Percentiles rank a stretch among this genome's conserved stretches.
phyloP scores from a whole-genome alignment of 2,797 vertebrate species.

The Chloroceryle inda region DNA sequence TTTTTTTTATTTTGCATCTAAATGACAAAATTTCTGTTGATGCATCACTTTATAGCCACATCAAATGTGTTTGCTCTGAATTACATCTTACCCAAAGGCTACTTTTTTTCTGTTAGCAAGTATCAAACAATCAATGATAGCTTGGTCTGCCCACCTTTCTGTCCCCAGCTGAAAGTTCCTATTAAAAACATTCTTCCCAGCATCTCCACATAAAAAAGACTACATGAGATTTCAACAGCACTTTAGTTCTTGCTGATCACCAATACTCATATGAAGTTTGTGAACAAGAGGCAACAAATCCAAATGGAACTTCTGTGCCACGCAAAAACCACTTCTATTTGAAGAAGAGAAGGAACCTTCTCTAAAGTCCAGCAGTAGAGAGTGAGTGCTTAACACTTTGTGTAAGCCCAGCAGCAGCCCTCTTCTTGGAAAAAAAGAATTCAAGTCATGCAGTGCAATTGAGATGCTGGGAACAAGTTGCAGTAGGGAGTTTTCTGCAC shows the following conservation, averaged over 20 bases:
- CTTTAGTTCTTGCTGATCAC: not conserved
- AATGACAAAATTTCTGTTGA: conserved; percentile 13
- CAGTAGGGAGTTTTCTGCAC: not conserved
- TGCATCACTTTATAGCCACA: conserved; percentile 2
- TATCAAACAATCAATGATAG: not conserved
- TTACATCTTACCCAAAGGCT: not conserved
- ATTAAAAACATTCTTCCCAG: conserved; percentile 3
- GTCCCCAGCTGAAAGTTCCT: not conserved
- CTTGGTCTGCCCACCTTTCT: conserved; percentile 1
- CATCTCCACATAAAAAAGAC: not conserved
- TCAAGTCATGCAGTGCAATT: not conserved
- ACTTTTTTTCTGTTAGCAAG: not conserved
- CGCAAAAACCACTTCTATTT: not conserved
- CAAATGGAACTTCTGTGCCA: not conserved
- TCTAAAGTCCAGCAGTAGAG: not conserved
- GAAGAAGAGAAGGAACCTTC: not conserved
- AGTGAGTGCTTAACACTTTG: not conserved
- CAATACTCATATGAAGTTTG: not conserved
- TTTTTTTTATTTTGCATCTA: not conserved
- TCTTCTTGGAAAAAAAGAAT: not conserved
- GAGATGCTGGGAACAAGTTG: not conserved
- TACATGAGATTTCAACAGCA: not conserved
- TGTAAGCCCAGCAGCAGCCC: not conserved
- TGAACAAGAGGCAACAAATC: not conserved
- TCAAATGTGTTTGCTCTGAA: not conserved